phyloP scores from a whole-genome alignment of 2,113 vertebrate species.

The Malurus elegans region DNA sequence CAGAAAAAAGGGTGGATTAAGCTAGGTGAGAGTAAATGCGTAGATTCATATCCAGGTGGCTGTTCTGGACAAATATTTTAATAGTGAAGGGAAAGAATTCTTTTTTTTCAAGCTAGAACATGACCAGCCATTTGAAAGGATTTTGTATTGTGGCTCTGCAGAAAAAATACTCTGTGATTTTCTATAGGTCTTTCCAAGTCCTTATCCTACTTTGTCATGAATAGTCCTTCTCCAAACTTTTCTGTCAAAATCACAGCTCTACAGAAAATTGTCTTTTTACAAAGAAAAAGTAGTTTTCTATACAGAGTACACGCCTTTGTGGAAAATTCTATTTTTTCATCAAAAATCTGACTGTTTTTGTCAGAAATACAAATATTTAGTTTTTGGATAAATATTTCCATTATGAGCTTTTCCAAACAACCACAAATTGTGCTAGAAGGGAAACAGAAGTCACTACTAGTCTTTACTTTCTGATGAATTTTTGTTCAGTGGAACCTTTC shows the following conservation, averaged over 20 bases:
- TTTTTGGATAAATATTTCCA: background rate
- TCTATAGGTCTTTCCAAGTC: background rate
- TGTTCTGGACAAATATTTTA: conserved; percentile 5
- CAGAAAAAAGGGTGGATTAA: background rate
- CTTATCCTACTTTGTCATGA: background rate
- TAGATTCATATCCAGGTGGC: background rate
- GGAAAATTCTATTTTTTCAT: background rate
- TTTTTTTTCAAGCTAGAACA: background rate
- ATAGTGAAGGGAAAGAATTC: background rate
- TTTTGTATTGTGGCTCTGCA: background rate
- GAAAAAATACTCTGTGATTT: background rate
- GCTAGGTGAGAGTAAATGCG: background rate
- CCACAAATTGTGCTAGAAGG: background rate
- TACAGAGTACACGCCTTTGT: background rate
- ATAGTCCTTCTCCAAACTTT: background rate
- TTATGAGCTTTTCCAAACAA: background rate
- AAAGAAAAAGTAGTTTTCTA: background rate
- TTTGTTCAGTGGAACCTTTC: background rate
- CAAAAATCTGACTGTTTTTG: background rate
- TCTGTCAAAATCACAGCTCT: background rate
- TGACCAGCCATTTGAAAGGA: background rate
- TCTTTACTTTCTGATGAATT: background rate
- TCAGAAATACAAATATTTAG: background rate
- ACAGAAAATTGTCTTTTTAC: background rate
- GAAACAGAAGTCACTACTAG: background rate